A percentile compares a stretch with the other conserved stretches of the same genome.
These are phyloP conservation scores for Bombus polaris DNA, from an alignment of 1,140 invertebrate species.

Conservation along the genomic window DNA sequence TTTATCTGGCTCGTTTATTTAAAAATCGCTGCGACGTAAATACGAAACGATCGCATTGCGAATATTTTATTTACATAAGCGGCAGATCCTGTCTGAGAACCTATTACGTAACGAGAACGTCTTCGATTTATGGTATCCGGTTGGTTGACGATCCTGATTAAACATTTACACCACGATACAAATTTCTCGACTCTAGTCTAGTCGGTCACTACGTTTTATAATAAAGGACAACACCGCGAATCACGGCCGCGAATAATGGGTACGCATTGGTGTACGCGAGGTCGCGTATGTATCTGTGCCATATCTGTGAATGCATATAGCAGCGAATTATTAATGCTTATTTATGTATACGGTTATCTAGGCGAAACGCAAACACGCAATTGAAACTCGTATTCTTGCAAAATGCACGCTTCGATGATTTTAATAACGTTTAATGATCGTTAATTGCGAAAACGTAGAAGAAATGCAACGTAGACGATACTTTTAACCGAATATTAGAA, in stretches of 20 bases:
- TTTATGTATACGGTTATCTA: slow-evolving; percentile 32
- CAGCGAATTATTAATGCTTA: slow-evolving; percentile 11
- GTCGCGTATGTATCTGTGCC: background rate
- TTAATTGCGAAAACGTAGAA: background rate
- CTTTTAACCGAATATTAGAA: background rate
- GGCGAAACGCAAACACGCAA: slow-evolving; percentile 8
- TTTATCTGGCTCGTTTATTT: no score
- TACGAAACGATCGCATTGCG: background rate
- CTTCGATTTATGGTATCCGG: slow-evolving; percentile 25
- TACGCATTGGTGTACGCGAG: background rate
- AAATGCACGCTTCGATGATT: slow-evolving; percentile 5
- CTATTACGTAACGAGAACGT: slow-evolving; percentile 25
- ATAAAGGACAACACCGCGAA: slow-evolving; percentile 24
- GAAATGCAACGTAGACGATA: background rate
- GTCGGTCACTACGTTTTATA: slow-evolving; percentile 9
- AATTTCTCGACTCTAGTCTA: background rate
- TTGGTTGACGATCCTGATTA: slow-evolving; percentile 16
- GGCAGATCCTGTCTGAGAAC: background rate
- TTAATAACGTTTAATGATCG: slow-evolving; percentile 25
- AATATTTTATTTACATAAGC: background rate
- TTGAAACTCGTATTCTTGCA: background rate
- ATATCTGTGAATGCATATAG: background rate
- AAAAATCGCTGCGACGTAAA: background rate
- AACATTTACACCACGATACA: slow-evolving; percentile 29
- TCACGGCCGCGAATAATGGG: slow-evolving; percentile 10